phyloP scores from a whole-genome alignment of 2,888 invertebrate species.

The Phengaris arion region DNA sequence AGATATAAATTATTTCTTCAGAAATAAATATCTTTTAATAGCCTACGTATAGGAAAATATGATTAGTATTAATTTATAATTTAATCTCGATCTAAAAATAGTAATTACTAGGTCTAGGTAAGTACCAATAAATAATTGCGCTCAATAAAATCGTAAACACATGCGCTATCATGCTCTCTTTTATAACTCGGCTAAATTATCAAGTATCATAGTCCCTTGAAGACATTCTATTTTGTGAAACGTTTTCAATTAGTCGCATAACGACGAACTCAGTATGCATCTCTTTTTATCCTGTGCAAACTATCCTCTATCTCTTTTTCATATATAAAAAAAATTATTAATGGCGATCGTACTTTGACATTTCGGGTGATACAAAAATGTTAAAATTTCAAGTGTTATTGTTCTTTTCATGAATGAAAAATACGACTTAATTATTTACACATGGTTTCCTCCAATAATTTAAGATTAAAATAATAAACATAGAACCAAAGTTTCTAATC shows the following conservation, averaged over 20 bases:
- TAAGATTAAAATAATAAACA: slow-evolving; percentile 35
- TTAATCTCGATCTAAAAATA: slow-evolving; percentile 59
- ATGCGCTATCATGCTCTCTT: slow-evolving; percentile 59
- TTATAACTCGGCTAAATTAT: slow-evolving; percentile 40
- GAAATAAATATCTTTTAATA: background rate
- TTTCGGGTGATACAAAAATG: slow-evolving; percentile 47
- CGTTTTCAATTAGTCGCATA: slow-evolving; percentile 34
- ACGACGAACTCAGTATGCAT: slow-evolving; percentile 39
- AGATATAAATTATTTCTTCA: background rate
- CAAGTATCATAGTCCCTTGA: slow-evolving; percentile 22
- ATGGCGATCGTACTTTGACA: slow-evolving; percentile 68
- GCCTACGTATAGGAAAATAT: background rate
- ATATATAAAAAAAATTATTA: slow-evolving; percentile 49
- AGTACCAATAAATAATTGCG: slow-evolving; percentile 49
- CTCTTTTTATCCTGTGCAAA: slow-evolving; percentile 45
- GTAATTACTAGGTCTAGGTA: slow-evolving; percentile 39
- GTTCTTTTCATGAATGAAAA: slow-evolving; percentile 44
- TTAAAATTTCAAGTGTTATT: slow-evolving; percentile 38
- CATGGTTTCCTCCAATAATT: slow-evolving; percentile 40
- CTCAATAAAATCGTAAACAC: slow-evolving; percentile 70
- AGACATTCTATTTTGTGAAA: background rate
- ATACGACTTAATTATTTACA: slow-evolving; percentile 51
- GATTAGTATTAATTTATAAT: background rate
- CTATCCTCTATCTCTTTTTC: slow-evolving; percentile 46
- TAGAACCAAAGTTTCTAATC: slow-evolving; percentile 22